phyloP scores from a whole-genome alignment of 1,140 invertebrate genomes.

The Campoletis sonorensis region DNA sequence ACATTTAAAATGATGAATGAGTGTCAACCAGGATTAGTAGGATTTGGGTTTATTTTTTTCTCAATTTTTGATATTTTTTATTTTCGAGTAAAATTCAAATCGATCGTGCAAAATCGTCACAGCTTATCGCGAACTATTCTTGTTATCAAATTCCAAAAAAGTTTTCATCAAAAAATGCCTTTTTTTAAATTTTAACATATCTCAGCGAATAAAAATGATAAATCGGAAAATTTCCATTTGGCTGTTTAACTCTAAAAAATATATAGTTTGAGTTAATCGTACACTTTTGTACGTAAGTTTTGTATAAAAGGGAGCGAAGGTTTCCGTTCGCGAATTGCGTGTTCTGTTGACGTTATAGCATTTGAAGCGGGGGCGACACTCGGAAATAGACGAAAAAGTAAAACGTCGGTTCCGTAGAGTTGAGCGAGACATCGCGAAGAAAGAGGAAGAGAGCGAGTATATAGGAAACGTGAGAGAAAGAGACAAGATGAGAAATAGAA shows the following conservation, averaged over 20 bases:
- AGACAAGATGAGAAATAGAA: background rate
- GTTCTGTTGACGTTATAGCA: conserved; percentile 9
- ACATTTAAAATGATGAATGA: no score
- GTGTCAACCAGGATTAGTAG: background rate
- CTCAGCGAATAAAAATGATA: no score
- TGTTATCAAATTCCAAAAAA: background rate
- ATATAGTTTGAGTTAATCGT: background rate
- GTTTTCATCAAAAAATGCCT: background rate
- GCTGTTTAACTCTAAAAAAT: background rate
- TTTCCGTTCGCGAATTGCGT: conserved; percentile 47
- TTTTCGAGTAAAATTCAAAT: background rate
- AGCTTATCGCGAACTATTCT: conserved; percentile 37
- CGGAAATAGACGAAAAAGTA: conserved; percentile 73
- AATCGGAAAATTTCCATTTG: background rate
- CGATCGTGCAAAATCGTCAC: conserved; percentile 42
- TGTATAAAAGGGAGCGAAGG: background rate
- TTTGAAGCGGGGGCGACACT: conserved; percentile 59
- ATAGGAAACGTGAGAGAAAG: background rate
- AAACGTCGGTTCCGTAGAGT: conserved; percentile 61
- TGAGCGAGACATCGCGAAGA: conserved; percentile 56
- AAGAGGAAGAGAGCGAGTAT: background rate
- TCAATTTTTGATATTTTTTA: no score
- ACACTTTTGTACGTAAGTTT: background rate
- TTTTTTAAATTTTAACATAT: background rate
- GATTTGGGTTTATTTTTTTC: background rate